These are phyloP conservation scores for Holacanthus passer DNA, from an alignment of 2,113 vertebrate species.

Conservation along the genomic window DNA sequence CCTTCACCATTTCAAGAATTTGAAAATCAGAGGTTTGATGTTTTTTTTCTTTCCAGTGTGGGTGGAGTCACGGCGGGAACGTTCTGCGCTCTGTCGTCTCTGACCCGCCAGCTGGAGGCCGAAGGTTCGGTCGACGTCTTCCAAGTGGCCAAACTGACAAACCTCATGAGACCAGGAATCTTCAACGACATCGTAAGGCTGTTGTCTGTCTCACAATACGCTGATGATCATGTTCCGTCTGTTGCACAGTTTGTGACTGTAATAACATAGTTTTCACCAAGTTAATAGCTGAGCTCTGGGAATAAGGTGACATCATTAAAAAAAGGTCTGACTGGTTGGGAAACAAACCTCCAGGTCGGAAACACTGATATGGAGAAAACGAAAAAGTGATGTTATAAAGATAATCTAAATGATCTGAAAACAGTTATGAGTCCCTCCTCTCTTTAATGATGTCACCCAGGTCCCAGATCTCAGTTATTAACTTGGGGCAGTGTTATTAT, in stretches of 20 bases:
- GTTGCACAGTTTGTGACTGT: no score
- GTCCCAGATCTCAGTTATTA: no score
- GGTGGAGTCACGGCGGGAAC: constrained; percentile 94
- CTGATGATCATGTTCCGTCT: not conserved
- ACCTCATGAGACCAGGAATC: constrained; percentile 93
- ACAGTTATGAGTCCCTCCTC: no score
- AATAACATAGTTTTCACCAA: not conserved
- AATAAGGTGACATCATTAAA: not conserved
- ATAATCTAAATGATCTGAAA: no score
- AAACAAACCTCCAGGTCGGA: no score
- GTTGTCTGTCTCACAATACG: not conserved
- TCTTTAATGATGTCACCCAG: no score
- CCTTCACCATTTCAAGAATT: no score
- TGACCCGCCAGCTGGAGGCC: constrained; percentile 91
- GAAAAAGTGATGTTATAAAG: no score
- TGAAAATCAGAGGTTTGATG: not conserved
- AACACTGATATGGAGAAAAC: no score
- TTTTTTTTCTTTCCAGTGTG: constrained; percentile 78
- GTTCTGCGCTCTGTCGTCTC: constrained; percentile 91
- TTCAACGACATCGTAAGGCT: constrained; percentile 92
- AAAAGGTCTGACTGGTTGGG: no score
- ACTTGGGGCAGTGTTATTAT: no score
- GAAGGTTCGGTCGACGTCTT: constrained; percentile 93
- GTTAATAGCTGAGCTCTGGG: not conserved
- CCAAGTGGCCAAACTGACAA: constrained; percentile 93